Evolutionary conservation across 2,113 vertebrate species (phyloP).

Genomic region (Hirundichthys speculiger): DNA sequence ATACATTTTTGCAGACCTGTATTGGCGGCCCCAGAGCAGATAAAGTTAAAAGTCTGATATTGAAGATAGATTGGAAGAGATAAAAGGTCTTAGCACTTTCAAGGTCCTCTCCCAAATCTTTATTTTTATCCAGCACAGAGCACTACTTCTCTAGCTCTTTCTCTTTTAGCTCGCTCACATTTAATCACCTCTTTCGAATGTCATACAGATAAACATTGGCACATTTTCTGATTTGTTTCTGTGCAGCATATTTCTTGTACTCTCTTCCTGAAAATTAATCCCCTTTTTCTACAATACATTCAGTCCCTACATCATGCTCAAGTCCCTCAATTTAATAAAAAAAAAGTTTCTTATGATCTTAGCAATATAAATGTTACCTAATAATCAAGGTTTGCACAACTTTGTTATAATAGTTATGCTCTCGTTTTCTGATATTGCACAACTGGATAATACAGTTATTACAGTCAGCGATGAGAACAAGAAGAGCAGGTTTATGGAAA

Average conservation of each 20-base stretch:
- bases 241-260: too few relatives aligned
- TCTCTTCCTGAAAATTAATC: neutral
- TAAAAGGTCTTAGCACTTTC: neutral
- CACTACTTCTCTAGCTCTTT: neutral
- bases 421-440: neutral
- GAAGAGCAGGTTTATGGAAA: constrained; percentile 23
- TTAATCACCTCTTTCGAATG: neutral
- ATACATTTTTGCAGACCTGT: constrained; percentile 17
- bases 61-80: neutral
- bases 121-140: neutral
- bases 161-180: neutral
- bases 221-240: neutral
- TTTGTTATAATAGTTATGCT: neutral
- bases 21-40: constrained; percentile 22
- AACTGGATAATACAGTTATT: neutral
- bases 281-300: neutral
- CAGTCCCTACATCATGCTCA: neutral
- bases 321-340: neutral
- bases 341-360: neutral
- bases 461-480: constrained; percentile 2
- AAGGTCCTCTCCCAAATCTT: too few relatives aligned
- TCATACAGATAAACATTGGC: neutral
- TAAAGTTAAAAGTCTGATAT: constrained; percentile 21
- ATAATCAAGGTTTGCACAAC: neutral
- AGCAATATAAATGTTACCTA: neutral